phyloP scores from a whole-genome alignment of 1,140 invertebrate species.

The Drosophila fuyamai region DNA sequence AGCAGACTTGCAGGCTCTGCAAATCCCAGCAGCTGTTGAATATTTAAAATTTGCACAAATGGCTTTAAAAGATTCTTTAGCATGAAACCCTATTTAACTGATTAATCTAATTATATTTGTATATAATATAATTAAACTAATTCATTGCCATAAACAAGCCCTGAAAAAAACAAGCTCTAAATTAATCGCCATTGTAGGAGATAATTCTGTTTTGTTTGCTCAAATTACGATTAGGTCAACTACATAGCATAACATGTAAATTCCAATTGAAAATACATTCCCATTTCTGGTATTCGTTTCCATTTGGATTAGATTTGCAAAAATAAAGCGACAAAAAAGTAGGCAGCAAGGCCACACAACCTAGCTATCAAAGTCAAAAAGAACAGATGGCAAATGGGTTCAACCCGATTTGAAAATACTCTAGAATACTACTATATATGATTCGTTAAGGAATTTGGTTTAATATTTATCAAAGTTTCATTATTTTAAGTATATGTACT shows the following conservation, averaged over 20 bases:
- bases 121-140: conserved; percentile 9
- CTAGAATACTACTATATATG: not conserved
- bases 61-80: not conserved
- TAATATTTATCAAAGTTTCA: not conserved
- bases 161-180: conserved; percentile 18
- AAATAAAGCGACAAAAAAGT: conserved; percentile 20
- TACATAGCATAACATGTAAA: conserved; percentile 26
- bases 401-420: not conserved
- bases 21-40: conserved; percentile 16
- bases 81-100: not conserved
- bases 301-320: conserved; percentile 50
- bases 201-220: conserved; percentile 29
- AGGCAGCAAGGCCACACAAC: conserved; percentile 35
- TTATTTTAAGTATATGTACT: not conserved
- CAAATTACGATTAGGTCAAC: conserved; percentile 39
- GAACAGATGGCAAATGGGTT: conserved; percentile 14
- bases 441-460: not conserved
- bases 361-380: conserved; percentile 29
- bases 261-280: conserved; percentile 28
- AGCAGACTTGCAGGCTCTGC: not conserved
- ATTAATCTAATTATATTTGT: not conserved
- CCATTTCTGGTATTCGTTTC: conserved; percentile 40
- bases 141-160: conserved; percentile 28
- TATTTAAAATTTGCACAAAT: conserved; percentile 26
- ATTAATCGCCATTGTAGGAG: conserved; percentile 25